Base-by-base conservation (phyloP, 2,797 vertebrate genomes). In the Vespertilio murinus region DNA sequence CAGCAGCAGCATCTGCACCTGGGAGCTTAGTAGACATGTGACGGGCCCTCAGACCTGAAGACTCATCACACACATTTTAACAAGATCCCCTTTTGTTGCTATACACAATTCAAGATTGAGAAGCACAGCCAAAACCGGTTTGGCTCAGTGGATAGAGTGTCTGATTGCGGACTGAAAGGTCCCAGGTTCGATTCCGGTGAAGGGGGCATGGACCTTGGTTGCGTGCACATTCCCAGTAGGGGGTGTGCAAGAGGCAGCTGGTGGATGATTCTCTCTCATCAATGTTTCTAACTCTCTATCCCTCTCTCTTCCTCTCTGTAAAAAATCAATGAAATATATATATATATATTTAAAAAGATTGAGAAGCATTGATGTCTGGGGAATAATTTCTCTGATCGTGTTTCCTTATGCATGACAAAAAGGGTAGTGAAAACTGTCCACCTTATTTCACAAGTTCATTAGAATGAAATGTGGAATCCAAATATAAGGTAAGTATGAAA, bases 391-490 rank as follows among this genome's bases (percentile, higher is more conserved):
- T 47, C 80, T 28, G 13, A 70, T 59, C n/a, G 14, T 33, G 9
- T 80, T 67, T 79, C 47, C 56, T 47, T 84, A 88, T 22, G 69
- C 14, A 30, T 59, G 42, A 65, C 61, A 91, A 86, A 65, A 69
- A 80, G 20, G 33, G 69, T 20, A 80, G 14, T 22, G 16, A 88
- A 81, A 67, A 17, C 54, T 71, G 38, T 18, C 18, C 70, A 52
- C 23, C 11, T 65, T 73, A 59, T 35, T 83, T 64, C 71, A 79
- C 71, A 49, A 35, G n/a, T 16, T 70, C 12, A 38, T 64, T 17
- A 95, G 56, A 73, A 73, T 79, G 47, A 71, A 95, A 30, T 65
- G 77, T n/a, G 49, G 90, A 93, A 78, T 14, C 47, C 65, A 79
- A 77, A 83, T 73, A 65, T 18, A 65, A 86, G 56, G 56, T 61